Conservation (phyloP, 2,113 vertebrate genomes). For the Synchiropus splendidus region DNA sequence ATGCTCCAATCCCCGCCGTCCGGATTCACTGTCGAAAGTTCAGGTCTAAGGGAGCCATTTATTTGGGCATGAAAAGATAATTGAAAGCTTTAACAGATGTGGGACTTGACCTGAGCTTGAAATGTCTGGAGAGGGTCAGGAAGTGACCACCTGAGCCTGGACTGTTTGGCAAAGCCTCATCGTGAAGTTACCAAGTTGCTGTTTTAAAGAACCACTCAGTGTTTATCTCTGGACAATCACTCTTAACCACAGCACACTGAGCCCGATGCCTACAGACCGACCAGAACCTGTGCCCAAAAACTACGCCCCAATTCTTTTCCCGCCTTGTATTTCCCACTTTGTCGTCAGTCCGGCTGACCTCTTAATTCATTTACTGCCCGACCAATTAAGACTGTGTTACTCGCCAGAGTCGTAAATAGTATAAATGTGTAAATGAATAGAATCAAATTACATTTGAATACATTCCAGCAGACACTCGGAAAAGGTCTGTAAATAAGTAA, state of each 20-base stretch:
- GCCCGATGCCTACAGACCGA: slow-evolving; percentile 61
- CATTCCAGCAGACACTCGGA: slow-evolving; percentile 51
- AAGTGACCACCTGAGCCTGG: no score
- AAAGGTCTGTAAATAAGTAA: slow-evolving; percentile 33
- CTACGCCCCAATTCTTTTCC: no score
- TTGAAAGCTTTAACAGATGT: slow-evolving; percentile 28
- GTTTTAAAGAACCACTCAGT: slow-evolving; percentile 34
- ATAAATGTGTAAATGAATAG: slow-evolving; percentile 16
- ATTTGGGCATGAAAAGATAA: no score
- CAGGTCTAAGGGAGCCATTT: background rate
- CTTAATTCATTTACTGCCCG: slow-evolving; percentile 52
- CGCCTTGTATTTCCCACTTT: no score
- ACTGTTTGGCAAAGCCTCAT: no score
- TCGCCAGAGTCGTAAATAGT: slow-evolving; percentile 23
- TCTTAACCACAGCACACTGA: slow-evolving; percentile 64
- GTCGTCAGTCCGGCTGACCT: slow-evolving; percentile 25
- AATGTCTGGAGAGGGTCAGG: no score
- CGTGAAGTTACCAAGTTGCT: slow-evolving; percentile 38
- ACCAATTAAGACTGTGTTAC: slow-evolving; percentile 57
- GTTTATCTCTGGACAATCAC: slow-evolving; percentile 66
- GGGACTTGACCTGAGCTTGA: background rate
- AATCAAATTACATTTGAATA: slow-evolving; percentile 36
- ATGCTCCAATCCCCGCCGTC: slow-evolving; percentile 2
- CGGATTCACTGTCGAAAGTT: slow-evolving; percentile 1
- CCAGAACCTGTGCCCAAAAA: slow-evolving; percentile 53